A percentile compares a stretch with the other conserved stretches of the same genome.
Evolutionary conservation across 2,888 invertebrate species (phyloP).

Genomic region (Tiliacea aurago): DNA sequence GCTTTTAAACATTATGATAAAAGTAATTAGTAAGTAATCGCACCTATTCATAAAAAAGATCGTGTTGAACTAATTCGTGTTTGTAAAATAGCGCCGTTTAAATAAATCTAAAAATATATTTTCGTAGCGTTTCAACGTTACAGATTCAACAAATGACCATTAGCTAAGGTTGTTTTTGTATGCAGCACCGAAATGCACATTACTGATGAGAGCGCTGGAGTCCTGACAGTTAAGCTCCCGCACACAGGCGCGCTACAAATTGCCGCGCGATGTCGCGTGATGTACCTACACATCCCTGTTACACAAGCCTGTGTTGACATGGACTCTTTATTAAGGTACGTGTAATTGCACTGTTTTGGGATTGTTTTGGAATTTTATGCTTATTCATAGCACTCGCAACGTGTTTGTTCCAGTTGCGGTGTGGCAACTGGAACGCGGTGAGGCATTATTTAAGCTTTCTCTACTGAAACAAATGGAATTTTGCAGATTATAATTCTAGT

Average conservation of each 20-base stretch:
- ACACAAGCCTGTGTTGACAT: slow-evolving; percentile 51
- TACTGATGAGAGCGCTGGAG: slow-evolving; percentile 63
- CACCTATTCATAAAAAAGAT: slow-evolving; percentile 8
- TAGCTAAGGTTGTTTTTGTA: slow-evolving; percentile 57
- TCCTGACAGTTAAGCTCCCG: slow-evolving; percentile 54
- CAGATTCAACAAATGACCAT: slow-evolving; percentile 48
- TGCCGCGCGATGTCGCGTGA: slow-evolving; percentile 48
- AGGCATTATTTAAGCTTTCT: slow-evolving; percentile 41
- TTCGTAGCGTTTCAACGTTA: slow-evolving; percentile 17
- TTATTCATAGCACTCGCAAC: slow-evolving; percentile 47
- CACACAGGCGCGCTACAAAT: slow-evolving; percentile 55
- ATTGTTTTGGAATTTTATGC: slow-evolving; percentile 58
- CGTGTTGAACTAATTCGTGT: not conserved
- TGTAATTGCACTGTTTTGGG: slow-evolving; percentile 58
- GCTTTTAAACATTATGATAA: slow-evolving; percentile 17
- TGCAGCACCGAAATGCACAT: slow-evolving; percentile 64
- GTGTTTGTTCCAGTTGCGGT: slow-evolving; percentile 45
- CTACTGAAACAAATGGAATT: slow-evolving; percentile 41
- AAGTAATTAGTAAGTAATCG: slow-evolving; percentile 11
- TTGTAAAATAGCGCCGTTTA: not conserved
- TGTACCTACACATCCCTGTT: slow-evolving; percentile 31
- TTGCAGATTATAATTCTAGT: slow-evolving; percentile 44
- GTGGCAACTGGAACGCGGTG: slow-evolving; percentile 46
- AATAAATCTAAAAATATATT: slow-evolving; percentile 6
- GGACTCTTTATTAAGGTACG: slow-evolving; percentile 62